Base-by-base conservation (phyloP, 2,888 invertebrate genomes). In the Cepaea hortensis region DNA sequence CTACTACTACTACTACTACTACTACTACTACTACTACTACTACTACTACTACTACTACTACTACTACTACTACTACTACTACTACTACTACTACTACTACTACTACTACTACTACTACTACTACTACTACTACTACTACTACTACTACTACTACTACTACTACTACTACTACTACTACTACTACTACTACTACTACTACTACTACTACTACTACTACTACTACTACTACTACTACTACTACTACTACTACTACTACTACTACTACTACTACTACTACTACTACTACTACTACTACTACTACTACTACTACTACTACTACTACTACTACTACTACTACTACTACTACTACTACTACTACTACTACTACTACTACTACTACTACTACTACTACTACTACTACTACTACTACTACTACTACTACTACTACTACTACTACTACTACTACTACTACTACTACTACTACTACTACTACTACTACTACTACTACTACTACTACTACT, bases 31-130 rank as follows among this genome's bases (percentile, higher is more conserved):
- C n/a, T 15, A 6, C 72, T 15, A 11, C 72, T 15, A 72, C 72
- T 72, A 15, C 72, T 7, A 11, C 72, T 72, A 72, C 72, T 72
- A 72, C 72, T 72, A 72, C 72, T 72, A 72, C 72, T 72, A 72
- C 72, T 72, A 11, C 72, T 72, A 72, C 7, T 72, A 72, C 72
- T 72, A 72, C 72, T 72, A 72, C 72, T 72, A 72, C 72, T 72
- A 72, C 72, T 72, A 72, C 72, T 72, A 23, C 72, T 72, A 72
- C 72, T 72, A 72, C 72, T 72, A 72, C 72, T 72, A 72, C 35
- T 72, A 72, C 72, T 72, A 72, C 72, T 72, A 72, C 72, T 72
- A 72, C 72, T 72, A 72, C 72, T 72, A 72, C 72, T 72, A 72
- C 72, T 72, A 72, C 7, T 72, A 72, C 72, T 72, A 72, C 72